Evolutionary conservation across 2,888 invertebrate genomes (phyloP).

Genomic region (Orthosia gothica): DNA sequence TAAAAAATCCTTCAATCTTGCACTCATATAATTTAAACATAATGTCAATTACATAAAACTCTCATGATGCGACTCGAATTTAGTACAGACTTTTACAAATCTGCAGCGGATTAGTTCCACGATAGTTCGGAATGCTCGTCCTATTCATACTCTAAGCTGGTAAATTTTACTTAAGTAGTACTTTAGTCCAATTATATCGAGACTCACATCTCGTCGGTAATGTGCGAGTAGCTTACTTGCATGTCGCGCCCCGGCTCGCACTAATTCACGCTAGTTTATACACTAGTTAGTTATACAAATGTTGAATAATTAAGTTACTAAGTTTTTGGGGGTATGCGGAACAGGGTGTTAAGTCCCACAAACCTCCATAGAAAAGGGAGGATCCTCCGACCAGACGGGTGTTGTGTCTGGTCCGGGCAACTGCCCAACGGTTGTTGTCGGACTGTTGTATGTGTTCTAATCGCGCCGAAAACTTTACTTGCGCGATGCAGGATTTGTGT

Average conservation of each 20-base stretch:
- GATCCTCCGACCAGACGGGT: no score
- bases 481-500: no score
- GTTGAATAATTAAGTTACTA: slow-evolving; percentile 15
- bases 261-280: slow-evolving; percentile 46
- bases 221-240: slow-evolving; percentile 55
- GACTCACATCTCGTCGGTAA: slow-evolving; percentile 50
- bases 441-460: no score
- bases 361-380: no score
- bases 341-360: no score
- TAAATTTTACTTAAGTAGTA: slow-evolving; percentile 68
- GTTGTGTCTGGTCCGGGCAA: no score
- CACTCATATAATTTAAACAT: not conserved
- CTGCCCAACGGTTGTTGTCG: no score
- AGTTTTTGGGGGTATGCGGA: no score
- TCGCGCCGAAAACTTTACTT: no score
- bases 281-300: slow-evolving; percentile 35
- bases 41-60: not conserved
- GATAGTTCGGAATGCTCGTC: not conserved
- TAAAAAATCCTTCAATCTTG: not conserved
- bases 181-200: slow-evolving; percentile 54
- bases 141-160: slow-evolving; percentile 30
- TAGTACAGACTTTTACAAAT: not conserved
- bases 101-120: not conserved
- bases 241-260: slow-evolving; percentile 33
- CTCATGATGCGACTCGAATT: not conserved